phyloP scores from a whole-genome alignment of 2,113 vertebrate genomes.

The Talpa occidentalis region DNA sequence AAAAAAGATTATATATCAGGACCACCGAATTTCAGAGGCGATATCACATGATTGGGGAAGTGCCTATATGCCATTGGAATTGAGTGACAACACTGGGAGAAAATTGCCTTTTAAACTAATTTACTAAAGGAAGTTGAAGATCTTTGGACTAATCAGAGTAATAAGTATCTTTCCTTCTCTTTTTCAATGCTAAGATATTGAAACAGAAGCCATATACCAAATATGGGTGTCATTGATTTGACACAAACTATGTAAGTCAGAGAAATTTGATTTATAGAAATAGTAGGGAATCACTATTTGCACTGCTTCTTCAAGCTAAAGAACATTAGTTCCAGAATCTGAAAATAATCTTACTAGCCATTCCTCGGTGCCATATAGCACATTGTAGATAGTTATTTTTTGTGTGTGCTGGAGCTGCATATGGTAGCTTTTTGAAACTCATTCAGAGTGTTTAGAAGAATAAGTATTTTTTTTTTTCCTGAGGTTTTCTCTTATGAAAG shows the following conservation, averaged over 20 bases:
- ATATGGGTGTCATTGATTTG: neutral
- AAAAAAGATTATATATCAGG: neutral
- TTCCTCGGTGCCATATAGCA: neutral
- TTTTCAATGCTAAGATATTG: slow-evolving; percentile 4
- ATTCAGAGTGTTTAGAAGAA: neutral
- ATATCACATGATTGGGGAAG: neutral
- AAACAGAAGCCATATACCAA: neutral
- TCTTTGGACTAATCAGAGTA: neutral
- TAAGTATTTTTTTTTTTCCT: neutral
- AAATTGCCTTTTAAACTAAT: neutral
- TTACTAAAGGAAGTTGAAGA: slow-evolving; percentile 23
- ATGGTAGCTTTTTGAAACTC: neutral
- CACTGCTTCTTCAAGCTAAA: neutral
- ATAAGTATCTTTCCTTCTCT: neutral
- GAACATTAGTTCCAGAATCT: slow-evolving; percentile 3
- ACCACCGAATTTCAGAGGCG: slow-evolving; percentile 1
- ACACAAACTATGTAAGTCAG: neutral
- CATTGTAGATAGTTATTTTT: slow-evolving; percentile 24
- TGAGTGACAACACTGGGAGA: neutral
- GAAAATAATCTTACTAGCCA: neutral
- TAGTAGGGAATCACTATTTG: neutral
- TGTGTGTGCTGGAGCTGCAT: neutral
- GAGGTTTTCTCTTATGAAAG: slow-evolving; percentile 33
- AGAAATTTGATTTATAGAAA: neutral
- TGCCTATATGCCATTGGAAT: neutral